Percentiles rank a stretch among this genome's conserved stretches.
These are phyloP conservation scores for Clepsis dumicolana DNA, from an alignment of 2,888 invertebrate species.

Conservation along the genomic window DNA sequence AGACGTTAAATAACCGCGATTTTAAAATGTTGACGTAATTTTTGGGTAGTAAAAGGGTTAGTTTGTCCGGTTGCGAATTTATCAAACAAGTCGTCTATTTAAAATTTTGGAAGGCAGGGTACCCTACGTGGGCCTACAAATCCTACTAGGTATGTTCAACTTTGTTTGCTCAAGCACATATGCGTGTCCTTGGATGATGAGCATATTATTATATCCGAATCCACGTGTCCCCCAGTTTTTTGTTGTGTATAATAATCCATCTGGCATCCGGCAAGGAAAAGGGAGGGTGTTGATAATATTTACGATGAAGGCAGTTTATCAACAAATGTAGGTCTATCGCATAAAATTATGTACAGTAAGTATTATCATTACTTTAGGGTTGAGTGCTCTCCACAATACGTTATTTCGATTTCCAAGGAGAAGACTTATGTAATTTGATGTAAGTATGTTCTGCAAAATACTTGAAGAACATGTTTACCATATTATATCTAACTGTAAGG, in stretches of 20 bases:
- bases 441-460: neutral
- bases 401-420: neutral
- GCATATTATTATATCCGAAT: conserved; percentile 50
- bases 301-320: conserved; percentile 14
- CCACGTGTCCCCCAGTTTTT: conserved; percentile 41
- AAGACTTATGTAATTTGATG: neutral
- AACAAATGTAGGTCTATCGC: neutral
- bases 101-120: conserved; percentile 45
- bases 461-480: conserved; percentile 22
- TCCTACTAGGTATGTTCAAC: conserved; percentile 45
- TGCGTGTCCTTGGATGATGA: conserved; percentile 64
- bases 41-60: neutral
- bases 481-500: neutral
- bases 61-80: conserved; percentile 30
- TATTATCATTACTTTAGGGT: neutral
- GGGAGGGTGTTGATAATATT: conserved; percentile 32
- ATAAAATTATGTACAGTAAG: neutral
- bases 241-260: conserved; percentile 37
- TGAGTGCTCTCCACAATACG: neutral
- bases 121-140: conserved; percentile 42
- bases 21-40: neutral
- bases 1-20: neutral
- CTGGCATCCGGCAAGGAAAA: conserved; percentile 41
- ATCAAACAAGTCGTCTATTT: conserved; percentile 50
- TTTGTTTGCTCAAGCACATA: conserved; percentile 64